Evolutionary conservation across 2,797 vertebrate genomes (phyloP).

Genomic region (Acrossocheilus fasciatus): DNA sequence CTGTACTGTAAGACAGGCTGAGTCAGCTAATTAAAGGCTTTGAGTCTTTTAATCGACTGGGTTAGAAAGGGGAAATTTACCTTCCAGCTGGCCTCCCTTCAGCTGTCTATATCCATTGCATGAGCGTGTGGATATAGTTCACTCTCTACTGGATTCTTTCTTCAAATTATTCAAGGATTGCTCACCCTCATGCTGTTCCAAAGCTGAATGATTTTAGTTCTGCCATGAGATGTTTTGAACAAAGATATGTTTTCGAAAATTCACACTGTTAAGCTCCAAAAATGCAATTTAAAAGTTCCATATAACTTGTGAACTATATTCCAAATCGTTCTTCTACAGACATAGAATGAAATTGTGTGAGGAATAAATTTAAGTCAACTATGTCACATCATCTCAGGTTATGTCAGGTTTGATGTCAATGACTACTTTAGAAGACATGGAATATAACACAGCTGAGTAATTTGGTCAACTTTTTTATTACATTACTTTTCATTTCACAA

Average conservation of each 20-base stretch:
- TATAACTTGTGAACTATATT: neutral
- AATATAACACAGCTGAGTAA: neutral
- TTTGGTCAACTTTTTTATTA: neutral
- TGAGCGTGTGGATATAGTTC: neutral
- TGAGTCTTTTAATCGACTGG: slow-evolving; percentile 54
- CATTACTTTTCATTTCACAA: too few relatives aligned
- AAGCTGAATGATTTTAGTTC: neutral
- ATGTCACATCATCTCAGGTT: neutral
- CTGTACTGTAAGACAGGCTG: slow-evolving; percentile 33
- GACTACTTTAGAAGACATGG: neutral
- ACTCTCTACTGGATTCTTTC: neutral
- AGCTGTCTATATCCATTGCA: neutral
- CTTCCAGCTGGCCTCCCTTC: slow-evolving; percentile 28
- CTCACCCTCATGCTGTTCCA: neutral
- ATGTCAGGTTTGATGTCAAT: neutral
- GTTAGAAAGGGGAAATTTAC: slow-evolving; percentile 50
- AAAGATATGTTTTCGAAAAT: neutral
- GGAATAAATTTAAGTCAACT: neutral
- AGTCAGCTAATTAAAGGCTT: slow-evolving; percentile 54
- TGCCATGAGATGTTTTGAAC: neutral
- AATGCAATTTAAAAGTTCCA: neutral
- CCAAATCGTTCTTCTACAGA: neutral
- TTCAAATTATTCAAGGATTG: neutral
- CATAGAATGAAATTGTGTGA: neutral
- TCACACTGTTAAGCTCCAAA: neutral